Evolutionary conservation across 1,140 invertebrate genomes (phyloP).

Genomic region (Tetramorium simillimum): DNA sequence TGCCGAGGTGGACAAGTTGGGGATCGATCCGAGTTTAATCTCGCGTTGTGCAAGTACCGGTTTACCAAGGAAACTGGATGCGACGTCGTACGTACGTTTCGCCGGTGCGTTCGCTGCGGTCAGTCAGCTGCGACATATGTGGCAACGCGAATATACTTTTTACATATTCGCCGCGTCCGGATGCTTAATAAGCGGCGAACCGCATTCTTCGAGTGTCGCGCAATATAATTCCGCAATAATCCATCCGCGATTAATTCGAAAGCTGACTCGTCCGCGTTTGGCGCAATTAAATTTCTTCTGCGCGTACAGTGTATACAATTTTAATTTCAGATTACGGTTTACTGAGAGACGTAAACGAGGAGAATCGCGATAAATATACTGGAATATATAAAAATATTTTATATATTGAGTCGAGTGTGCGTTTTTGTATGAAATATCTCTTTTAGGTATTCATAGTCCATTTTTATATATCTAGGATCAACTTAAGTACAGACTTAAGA

Average conservation of each 20-base stretch:
- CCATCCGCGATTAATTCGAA: background rate
- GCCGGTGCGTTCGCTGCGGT: background rate
- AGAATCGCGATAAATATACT: background rate
- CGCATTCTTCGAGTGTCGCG: background rate
- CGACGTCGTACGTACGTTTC: background rate
- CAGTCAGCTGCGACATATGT: background rate
- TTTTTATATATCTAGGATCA: no score
- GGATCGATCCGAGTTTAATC: slow-evolving; percentile 50
- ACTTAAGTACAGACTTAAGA: no score
- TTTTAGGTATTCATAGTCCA: background rate
- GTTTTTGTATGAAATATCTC: background rate
- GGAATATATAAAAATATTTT: background rate
- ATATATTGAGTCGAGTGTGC: background rate
- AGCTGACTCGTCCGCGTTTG: background rate
- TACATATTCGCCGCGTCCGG: background rate
- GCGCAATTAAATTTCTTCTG: background rate
- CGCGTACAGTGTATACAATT: background rate
- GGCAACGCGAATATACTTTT: background rate
- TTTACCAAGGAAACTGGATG: slow-evolving; percentile 27
- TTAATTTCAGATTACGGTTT: background rate
- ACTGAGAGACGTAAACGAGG: background rate
- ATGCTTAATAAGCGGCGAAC: background rate
- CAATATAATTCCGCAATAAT: slow-evolving; percentile 10
- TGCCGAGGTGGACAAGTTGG: slow-evolving; percentile 11
- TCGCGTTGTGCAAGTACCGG: background rate